Percentiles rank a stretch among this genome's conserved stretches.
phyloP scores from a whole-genome alignment of 2,888 invertebrate genomes.

The Anthrax anthrax region DNA sequence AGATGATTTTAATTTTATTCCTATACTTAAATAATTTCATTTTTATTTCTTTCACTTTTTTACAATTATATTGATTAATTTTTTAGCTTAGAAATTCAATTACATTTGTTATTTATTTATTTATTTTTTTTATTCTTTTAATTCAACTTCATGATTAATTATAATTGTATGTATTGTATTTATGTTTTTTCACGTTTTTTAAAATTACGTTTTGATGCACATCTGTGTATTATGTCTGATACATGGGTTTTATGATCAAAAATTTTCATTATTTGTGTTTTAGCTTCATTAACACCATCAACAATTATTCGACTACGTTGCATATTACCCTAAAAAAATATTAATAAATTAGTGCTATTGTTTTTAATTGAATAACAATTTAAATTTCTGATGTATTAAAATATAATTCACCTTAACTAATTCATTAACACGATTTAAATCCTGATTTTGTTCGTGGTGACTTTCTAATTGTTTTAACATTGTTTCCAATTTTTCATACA shows the following conservation, averaged over 20 bases:
- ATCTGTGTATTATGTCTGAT: slow-evolving; percentile 76
- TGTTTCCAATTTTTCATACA: slow-evolving; percentile 27
- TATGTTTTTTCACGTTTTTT: slow-evolving; percentile 70
- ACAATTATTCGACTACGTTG: slow-evolving; percentile 86
- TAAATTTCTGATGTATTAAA: background rate
- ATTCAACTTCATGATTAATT: background rate
- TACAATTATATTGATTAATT: too few species aligned
- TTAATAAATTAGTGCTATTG: too few species aligned
- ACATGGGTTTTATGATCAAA: slow-evolving; percentile 84
- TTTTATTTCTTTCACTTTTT: too few species aligned
- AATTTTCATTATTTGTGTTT: slow-evolving; percentile 73
- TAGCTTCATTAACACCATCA: slow-evolving; percentile 82
- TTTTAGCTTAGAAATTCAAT: too few species aligned
- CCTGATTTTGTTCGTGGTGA: slow-evolving; percentile 35
- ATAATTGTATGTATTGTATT: slow-evolving; percentile 2
- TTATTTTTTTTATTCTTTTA: too few species aligned
- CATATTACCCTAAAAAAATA: slow-evolving; percentile 63
- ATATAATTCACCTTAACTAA: slow-evolving; percentile 42
- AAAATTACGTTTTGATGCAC: slow-evolving; percentile 82
- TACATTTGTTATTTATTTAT: too few species aligned
- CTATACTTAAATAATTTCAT: too few species aligned
- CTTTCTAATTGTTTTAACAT: slow-evolving; percentile 35
- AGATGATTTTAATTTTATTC: too few species aligned
- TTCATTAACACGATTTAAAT: slow-evolving; percentile 42
- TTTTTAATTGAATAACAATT: background rate